Base-by-base conservation (phyloP, 2,113 vertebrate species). In the Eleginops maclovinus region DNA sequence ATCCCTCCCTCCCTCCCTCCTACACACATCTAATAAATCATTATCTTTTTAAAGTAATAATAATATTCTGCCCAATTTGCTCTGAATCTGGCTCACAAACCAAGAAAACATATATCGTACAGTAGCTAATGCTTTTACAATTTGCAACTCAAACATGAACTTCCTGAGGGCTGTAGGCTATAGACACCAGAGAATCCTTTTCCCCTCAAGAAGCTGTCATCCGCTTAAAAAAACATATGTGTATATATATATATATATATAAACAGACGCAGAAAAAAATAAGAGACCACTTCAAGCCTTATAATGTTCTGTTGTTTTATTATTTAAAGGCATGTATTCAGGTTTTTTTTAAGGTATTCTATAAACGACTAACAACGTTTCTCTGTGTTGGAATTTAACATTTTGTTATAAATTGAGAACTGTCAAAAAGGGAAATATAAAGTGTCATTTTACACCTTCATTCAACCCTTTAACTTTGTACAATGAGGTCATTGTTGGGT, bases 161-260 rank as follows among this genome's bases (percentile, higher is more conserved):
- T 62, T 55, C 67, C 55, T 77, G 17, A 16, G 75, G 64, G 67
- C 72, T 76, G 40, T 51, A 24, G 60, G 59, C 72, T 62, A 28
- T 50, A 9, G 28, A 77, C 65, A 67, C 61, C 4, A 21, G n/a
- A 72, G 40, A 82, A 24, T 31, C n/a, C 15, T 58, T 49, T 50
- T 9, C 56, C 36, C 70, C 64, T 78, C 15, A 24, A 73, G 67
- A 62, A 44, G 21, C 15, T 43, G 41, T 21, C 53, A 47, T 65
- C 61, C 54, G 43, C 63, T 61, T 44, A 56, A 71, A 62, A 24
- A 65, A 60, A 49, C 26, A n/a, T 47, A 26, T 41, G 9, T 56
- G 58, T 59, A 40, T 51, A 3, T 40, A 36, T 51, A 16, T n/a
- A 12, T 47, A 1, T 51, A 16, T n/a, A 12, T 49, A 41, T 11